Base-by-base conservation (phyloP, 1,140 invertebrate genomes). In the Coboldia fuscipes region DNA sequence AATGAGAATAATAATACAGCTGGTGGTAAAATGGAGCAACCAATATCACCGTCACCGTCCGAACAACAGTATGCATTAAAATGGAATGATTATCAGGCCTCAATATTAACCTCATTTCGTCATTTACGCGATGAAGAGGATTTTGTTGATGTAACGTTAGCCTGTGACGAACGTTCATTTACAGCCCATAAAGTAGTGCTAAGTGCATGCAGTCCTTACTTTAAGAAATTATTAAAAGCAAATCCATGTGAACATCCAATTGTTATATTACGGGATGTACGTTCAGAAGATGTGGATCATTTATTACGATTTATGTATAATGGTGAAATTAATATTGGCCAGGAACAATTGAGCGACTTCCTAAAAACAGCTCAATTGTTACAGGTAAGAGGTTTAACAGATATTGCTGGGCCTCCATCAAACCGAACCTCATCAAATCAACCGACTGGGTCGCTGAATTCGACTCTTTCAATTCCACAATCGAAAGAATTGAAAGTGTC, bases 231-330 rank as follows among this genome's bases (percentile, higher is more conserved):
- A 40, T 67, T 92, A 45, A 88, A 86, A 65, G 79, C 80, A 17
- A 90, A 90, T 59, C 85, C 85, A 40, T 92, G 84, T 57, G 80
- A 86, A 51, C 85, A 92, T 57, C 86, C 85, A 14, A 90, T 92
- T 46, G 78, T 93, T 39, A 90, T 90, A 44, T 60, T 92, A 31
- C 69, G 82, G 47, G 85, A 90, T 55, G 80, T 92, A 3, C 70
- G 76, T 36, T 72, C 82, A 46, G 71, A 81, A 45, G 84, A 89
- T 47, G 82, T 90, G 64, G 82, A 89, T 52, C 84, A 81, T 42
- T 63, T 93, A 39, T 63, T 93, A 38, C 75, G 80, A 52, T 92
- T 92, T 61, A 90, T 92, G 83, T 93, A 92, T 56, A 80, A 86
- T 56, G 85, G 85, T 27, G 85, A 92, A 61, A 85, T 93, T 3